These are phyloP conservation scores for Nomada ruficornis DNA, from an alignment of 2,888 invertebrate species.

Conservation along the genomic window DNA sequence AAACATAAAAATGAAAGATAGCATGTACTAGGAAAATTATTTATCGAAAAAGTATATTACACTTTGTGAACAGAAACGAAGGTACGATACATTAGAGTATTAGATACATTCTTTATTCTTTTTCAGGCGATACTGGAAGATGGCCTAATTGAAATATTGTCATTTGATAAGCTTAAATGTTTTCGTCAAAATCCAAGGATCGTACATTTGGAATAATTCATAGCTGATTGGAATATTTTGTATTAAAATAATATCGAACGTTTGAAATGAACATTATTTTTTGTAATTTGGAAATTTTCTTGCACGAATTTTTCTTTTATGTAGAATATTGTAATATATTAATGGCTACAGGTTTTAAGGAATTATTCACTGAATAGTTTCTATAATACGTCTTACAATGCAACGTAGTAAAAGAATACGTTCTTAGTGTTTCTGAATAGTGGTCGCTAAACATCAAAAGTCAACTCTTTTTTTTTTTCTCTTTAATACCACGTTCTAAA, in stretches of 20 bases:
- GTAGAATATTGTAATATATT: background rate
- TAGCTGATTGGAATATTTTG: background rate
- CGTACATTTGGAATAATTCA: background rate
- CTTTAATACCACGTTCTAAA: background rate
- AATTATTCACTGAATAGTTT: conserved; percentile 35
- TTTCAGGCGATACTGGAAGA: conserved; percentile 34
- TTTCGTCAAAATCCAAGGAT: conserved; percentile 32
- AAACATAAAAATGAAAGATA: conserved; percentile 62
- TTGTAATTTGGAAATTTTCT: conserved; percentile 1
- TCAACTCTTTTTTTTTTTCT: background rate
- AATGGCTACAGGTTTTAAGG: conserved; percentile 7
- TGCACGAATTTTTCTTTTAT: background rate
- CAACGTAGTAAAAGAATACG: conserved; percentile 14
- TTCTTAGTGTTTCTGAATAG: background rate
- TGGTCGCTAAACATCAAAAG: conserved; percentile 16
- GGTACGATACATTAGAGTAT: conserved; percentile 59
- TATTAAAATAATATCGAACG: background rate
- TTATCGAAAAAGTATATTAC: conserved; percentile 69
- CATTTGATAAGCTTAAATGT: conserved; percentile 32
- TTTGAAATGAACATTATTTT: conserved; percentile 11
- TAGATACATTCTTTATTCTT: conserved; percentile 54
- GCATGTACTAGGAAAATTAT: conserved; percentile 59
- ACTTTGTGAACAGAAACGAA: conserved; percentile 62
- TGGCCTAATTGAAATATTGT: conserved; percentile 48
- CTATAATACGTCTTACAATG: conserved; percentile 22